Evolutionary conservation across 2,797 vertebrate genomes (phyloP).

Genomic region (Argya squamiceps): DNA sequence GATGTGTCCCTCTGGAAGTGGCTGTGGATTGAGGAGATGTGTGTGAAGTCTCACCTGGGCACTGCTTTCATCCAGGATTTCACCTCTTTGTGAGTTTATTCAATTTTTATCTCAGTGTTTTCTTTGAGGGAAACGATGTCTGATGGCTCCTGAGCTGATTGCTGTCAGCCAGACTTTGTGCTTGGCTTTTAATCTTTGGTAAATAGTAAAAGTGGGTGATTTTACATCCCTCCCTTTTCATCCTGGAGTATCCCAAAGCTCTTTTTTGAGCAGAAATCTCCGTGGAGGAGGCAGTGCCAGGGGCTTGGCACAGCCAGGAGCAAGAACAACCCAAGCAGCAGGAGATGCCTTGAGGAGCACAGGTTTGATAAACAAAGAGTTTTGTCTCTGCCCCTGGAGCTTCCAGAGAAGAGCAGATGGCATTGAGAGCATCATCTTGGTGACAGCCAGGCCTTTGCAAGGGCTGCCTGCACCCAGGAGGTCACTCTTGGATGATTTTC

Average conservation of each 20-base stretch:
- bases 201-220: not conserved
- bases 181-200: not conserved
- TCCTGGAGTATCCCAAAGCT: not conserved
- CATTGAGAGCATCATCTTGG: not conserved
- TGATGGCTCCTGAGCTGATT: not conserved
- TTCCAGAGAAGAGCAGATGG: not conserved
- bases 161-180: not conserved
- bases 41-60: not conserved
- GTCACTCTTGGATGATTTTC: not conserved
- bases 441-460: not conserved
- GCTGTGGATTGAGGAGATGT: rapidly evolving
- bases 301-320: not conserved
- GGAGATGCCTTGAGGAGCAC: not conserved
- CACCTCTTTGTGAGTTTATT: not conserved
- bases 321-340: not conserved
- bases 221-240: not conserved
- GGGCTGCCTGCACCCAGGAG: not conserved
- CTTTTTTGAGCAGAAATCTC: rapidly evolving
- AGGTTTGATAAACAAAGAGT: not conserved
- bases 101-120: not conserved
- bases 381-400: not conserved
- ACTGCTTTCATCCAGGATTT: rapidly evolving
- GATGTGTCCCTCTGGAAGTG: not conserved
- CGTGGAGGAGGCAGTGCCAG: rapidly evolving
- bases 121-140: not conserved